A percentile compares a stretch with the other conserved stretches of the same genome.
phyloP scores from a whole-genome alignment of 2,888 invertebrate species.

The Lutraria lutraria region DNA sequence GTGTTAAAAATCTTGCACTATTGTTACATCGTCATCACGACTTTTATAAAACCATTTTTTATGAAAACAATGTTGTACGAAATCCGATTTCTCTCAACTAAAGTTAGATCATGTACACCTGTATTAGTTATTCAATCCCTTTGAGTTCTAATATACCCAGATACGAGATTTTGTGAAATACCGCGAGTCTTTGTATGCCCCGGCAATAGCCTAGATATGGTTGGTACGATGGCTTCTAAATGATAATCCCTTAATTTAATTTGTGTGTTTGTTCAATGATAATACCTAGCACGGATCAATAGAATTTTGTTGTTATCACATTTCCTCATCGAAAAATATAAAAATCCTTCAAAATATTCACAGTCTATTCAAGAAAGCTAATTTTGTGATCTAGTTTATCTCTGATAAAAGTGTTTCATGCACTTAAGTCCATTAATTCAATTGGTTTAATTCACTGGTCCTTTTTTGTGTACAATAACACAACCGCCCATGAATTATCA shows the following conservation, averaged over 20 bases:
- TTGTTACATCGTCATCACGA: background rate
- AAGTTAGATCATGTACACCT: background rate
- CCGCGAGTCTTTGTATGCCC: background rate
- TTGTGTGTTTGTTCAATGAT: constrained; percentile 20
- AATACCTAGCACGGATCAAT: background rate
- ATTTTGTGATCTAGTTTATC: background rate
- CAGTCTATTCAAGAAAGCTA: background rate
- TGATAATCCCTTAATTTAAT: constrained; percentile 22
- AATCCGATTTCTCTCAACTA: background rate
- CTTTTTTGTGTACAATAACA: background rate
- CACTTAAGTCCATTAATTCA: background rate
- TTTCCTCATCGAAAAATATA: constrained; percentile 14
- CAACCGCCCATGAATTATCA: background rate
- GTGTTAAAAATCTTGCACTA: too few relatives aligned
- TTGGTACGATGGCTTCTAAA: background rate
- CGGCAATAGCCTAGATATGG: background rate
- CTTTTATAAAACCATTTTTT: background rate
- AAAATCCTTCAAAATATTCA: background rate
- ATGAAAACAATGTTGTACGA: background rate
- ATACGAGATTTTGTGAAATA: constrained; percentile 22
- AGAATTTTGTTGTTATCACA: background rate
- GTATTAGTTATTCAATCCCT: background rate
- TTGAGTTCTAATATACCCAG: background rate
- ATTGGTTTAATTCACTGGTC: background rate
- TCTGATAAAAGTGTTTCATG: constrained; percentile 5